Base-by-base conservation (phyloP, 2,797 vertebrate species). In the Lycodopsis pacificus region DNA sequence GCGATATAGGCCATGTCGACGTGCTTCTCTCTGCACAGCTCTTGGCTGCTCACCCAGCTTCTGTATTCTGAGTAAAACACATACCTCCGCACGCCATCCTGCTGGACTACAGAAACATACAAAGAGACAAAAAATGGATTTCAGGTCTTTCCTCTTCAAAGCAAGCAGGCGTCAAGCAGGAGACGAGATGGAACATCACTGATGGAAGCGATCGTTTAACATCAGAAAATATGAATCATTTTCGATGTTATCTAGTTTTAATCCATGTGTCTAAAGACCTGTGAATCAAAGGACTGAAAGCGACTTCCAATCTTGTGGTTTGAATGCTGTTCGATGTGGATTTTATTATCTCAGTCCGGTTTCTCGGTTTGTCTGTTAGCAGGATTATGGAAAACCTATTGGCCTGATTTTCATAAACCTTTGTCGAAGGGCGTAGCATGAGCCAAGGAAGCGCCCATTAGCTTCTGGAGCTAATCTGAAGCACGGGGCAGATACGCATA, bases 21-120 rank as follows among this genome's bases (percentile, higher is more conserved):
- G 73, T 88, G 73, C 0, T 10, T 2, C 5, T 15, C 44, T 2
- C 87, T 76, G 80, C 89, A 90, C 3, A 11, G 4, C 30, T 84
- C 81, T 3, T 27, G 81, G 65, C 78, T 71, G 11, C 0, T 2
- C 22, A 1, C 3, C 79, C 79, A 77, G 65, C 0, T 72, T 1
- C 1, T 0, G 0, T 0, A 0, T 0, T 1, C 2, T 3, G 4
- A 0, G 70, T 78, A 71, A 56, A 44, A 1, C 3, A 65, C 0
- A 11, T 44, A 79, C 3, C 0, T 77, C 2, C 0, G 0, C 0
- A 0, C 0, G 15, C 73, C 76, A 9, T 53, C 1, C 4, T 2
- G 2, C 2, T 0, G 30, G 63, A 7, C 85, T 89, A 7, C 34
- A 61, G 2, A 70, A 19, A 67, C 5, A 67, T 1, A 67, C 22